phyloP scores from a whole-genome alignment of 2,888 invertebrate species.

The Chrysolina oricalcia region DNA sequence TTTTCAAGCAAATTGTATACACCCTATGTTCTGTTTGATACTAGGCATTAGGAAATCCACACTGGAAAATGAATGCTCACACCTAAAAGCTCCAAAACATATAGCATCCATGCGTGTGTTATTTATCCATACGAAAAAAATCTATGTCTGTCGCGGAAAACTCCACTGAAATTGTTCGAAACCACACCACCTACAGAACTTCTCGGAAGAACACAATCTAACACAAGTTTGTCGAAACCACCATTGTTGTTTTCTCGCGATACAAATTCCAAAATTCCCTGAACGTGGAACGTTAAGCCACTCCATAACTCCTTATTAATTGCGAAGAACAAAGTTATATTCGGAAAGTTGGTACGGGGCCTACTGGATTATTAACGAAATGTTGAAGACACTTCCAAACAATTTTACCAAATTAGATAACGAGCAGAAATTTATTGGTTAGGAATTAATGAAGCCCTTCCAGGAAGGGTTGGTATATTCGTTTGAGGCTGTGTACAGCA shows the following conservation, averaged over 20 bases:
- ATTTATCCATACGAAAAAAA: background rate
- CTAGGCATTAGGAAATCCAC: no score
- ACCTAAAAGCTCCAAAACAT: no score
- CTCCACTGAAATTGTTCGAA: background rate
- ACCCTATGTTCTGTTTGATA: no score
- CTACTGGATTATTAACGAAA: constrained; percentile 48
- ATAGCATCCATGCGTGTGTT: background rate
- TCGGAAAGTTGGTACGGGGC: constrained; percentile 45
- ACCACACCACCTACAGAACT: background rate
- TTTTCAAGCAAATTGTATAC: no score
- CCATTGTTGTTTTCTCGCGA: constrained; percentile 38
- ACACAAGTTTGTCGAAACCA: constrained; percentile 32
- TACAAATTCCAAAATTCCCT: constrained; percentile 48
- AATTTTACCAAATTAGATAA: constrained; percentile 40
- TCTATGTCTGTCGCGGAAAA: background rate
- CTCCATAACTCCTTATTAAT: constrained; percentile 58
- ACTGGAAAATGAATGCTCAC: no score
- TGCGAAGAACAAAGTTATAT: constrained; percentile 53
- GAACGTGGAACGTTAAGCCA: constrained; percentile 46
- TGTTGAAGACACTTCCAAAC: constrained; percentile 42
- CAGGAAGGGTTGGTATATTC: background rate
- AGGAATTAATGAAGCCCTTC: constrained; percentile 28
- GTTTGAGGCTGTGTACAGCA: background rate
- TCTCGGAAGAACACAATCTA: constrained; percentile 24
- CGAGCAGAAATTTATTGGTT: constrained; percentile 35